Conservation (phyloP, 2,113 vertebrate genomes). For the Bujurquina vittata region DNA sequence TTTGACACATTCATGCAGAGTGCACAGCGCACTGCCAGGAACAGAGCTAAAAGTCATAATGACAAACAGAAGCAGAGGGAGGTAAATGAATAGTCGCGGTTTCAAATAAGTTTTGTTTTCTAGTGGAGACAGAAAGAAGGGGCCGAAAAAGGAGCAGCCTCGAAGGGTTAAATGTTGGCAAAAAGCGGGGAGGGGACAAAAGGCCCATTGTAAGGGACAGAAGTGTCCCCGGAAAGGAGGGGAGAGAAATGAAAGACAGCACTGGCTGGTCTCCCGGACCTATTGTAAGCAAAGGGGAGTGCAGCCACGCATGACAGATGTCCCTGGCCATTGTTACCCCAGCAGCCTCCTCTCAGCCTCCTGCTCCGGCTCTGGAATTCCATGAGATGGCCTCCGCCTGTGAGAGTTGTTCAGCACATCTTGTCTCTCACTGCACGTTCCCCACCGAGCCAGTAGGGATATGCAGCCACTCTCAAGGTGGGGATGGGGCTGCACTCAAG, state of each 20-base stretch:
- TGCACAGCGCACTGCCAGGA: constrained; percentile 29
- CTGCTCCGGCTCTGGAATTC: constrained; percentile 74
- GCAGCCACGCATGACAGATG: constrained; percentile 86
- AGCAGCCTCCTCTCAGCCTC: constrained; percentile 77
- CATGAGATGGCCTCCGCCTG: constrained; percentile 68
- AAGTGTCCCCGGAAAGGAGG: constrained; percentile 82
- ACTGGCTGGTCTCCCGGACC: constrained; percentile 74
- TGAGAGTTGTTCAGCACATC: constrained; percentile 45
- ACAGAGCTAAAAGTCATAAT: constrained; percentile 65
- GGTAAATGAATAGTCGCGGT: constrained; percentile 66
- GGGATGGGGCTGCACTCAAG: constrained; percentile 20
- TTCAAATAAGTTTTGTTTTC: constrained; percentile 77
- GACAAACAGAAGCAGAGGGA: constrained; percentile 68
- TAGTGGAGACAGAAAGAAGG: constrained; percentile 63
- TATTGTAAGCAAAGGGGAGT: constrained; percentile 80
- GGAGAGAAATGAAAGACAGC: constrained; percentile 81
- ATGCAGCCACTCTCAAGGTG: neutral
- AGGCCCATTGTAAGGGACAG: constrained; percentile 78
- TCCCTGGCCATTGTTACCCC: constrained; percentile 78
- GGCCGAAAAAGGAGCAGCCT: constrained; percentile 76
- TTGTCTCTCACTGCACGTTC: constrained; percentile 7
- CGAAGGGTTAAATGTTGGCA: constrained; percentile 80
- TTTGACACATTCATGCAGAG: constrained; percentile 35
- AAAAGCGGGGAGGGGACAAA: constrained; percentile 79
- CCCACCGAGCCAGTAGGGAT: constrained; percentile 1